Percentiles rank a stretch among this genome's conserved stretches.
These are phyloP conservation scores for Tenthredo amoena DNA, from an alignment of 2,888 invertebrate genomes.

Conservation along the genomic window DNA sequence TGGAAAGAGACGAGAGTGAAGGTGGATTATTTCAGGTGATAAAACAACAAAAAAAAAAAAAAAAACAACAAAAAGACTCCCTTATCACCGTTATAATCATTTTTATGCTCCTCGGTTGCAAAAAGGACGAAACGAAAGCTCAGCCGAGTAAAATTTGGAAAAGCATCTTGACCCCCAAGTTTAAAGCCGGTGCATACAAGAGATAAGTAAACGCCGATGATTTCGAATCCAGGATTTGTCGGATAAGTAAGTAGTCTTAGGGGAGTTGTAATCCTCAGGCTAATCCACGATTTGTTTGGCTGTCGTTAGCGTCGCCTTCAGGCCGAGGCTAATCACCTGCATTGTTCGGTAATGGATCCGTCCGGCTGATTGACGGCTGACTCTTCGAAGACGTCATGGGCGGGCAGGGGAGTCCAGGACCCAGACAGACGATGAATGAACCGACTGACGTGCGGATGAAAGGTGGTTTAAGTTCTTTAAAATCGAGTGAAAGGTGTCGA, in stretches of 20 bases:
- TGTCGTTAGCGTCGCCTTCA: conserved; percentile 69
- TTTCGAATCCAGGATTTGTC: conserved; percentile 36
- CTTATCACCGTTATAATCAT: conserved; percentile 46
- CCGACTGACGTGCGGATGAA: not conserved
- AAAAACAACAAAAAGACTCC: conserved; percentile 53
- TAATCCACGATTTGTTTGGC: conserved; percentile 74
- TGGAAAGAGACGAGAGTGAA: not conserved
- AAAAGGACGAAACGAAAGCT: not conserved
- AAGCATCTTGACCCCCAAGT: too few relatives aligned
- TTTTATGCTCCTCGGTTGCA: not conserved
- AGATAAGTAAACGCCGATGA: not conserved
- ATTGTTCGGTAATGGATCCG: conserved; percentile 73
- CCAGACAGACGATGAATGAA: too few relatives aligned
- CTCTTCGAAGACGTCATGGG: conserved; percentile 22
- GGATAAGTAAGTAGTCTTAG: conserved; percentile 63
- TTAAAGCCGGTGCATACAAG: not conserved
- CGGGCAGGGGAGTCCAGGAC: not conserved
- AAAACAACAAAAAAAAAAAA: not conserved
- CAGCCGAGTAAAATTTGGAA: too few relatives aligned
- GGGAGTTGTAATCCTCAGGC: conserved; percentile 71
- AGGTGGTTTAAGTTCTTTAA: not conserved
- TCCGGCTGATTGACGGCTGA: conserved; percentile 62
- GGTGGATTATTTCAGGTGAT: conserved; percentile 45
- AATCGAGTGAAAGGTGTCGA: conserved; percentile 27
- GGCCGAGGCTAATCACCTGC: conserved; percentile 70